A percentile compares a stretch with the other conserved stretches of the same genome.
Evolutionary conservation across 2,888 invertebrate genomes (phyloP).

Genomic region (Choreutis nemorana): DNA sequence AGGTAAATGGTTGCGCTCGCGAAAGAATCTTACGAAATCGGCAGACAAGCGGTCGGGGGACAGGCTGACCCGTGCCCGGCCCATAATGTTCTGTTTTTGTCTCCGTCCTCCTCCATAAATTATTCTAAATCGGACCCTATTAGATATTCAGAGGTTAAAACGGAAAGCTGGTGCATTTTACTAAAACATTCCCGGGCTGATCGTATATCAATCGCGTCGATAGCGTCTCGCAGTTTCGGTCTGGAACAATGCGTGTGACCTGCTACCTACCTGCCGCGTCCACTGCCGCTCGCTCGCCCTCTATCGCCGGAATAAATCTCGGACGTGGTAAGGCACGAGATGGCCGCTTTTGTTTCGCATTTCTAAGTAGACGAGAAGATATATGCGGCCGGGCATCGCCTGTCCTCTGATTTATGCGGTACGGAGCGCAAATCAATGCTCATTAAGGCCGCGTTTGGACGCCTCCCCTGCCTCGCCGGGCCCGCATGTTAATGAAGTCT

Average conservation of each 20-base stretch:
- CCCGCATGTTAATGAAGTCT: slow-evolving; percentile 29
- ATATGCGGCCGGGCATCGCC: slow-evolving; percentile 13
- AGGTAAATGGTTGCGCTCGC: slow-evolving; percentile 24
- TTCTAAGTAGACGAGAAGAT: slow-evolving; percentile 16
- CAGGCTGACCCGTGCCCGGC: slow-evolving; percentile 23
- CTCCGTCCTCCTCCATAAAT: slow-evolving; percentile 49
- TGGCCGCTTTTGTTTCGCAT: slow-evolving; percentile 36
- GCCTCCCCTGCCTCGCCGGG: slow-evolving; percentile 5
- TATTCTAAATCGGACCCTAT: slow-evolving; percentile 59
- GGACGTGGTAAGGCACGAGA: slow-evolving; percentile 39
- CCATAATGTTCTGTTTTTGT: slow-evolving; percentile 62
- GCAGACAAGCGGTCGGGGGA: slow-evolving; percentile 26
- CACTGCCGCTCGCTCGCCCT: slow-evolving; percentile 34
- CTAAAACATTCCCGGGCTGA: slow-evolving; percentile 47
- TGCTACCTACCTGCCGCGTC: slow-evolving; percentile 36
- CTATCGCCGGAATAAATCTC: slow-evolving; percentile 42
- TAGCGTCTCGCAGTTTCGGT: slow-evolving; percentile 44
- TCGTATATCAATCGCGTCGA: slow-evolving; percentile 60
- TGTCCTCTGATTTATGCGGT: slow-evolving; percentile 8
- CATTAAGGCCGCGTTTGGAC: slow-evolving; percentile 10
- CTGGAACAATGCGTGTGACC: slow-evolving; percentile 57
- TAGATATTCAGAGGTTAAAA: slow-evolving; percentile 62
- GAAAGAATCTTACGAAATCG: slow-evolving; percentile 31
- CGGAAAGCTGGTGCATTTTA: slow-evolving; percentile 51
- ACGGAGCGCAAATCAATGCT: slow-evolving; percentile 5